Evolutionary conservation across 2,113 vertebrate genomes (phyloP).

Genomic region (Clarias macrocephalus): DNA sequence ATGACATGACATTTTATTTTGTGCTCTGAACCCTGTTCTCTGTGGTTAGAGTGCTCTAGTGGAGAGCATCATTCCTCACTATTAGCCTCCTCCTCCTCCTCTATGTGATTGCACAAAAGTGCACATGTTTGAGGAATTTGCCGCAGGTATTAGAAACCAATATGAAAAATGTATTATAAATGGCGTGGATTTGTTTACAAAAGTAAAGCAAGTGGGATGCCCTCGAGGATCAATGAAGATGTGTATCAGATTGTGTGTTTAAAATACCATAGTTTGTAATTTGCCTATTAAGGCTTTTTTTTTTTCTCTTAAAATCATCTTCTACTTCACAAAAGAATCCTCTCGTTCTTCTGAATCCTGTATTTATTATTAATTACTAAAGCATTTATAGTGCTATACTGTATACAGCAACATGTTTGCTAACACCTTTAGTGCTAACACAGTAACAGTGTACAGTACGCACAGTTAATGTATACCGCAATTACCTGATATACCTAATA

Average conservation of each 20-base stretch:
- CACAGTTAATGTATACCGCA: neutral
- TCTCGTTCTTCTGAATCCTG: neutral
- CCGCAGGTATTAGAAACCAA: neutral
- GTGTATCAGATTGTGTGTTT: neutral
- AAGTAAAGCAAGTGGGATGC: neutral
- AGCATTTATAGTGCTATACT: neutral
- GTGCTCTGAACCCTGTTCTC: neutral
- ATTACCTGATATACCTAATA: neutral
- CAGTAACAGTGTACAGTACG: neutral
- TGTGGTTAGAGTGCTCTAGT: neutral
- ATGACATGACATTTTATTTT: neutral
- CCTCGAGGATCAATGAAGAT: slow-evolving; percentile 1
- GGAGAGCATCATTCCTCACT: neutral
- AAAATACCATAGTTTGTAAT: neutral
- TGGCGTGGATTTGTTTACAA: neutral
- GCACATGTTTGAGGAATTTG: neutral
- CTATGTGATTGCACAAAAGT: neutral
- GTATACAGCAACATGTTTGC: neutral
- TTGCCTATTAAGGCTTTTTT: neutral
- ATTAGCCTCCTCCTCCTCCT: slow-evolving; percentile 2
- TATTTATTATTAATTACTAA: neutral
- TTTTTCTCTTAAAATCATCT: neutral
- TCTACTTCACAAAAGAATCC: neutral
- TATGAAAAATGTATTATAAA: neutral
- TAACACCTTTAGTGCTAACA: neutral